Conservation (phyloP, 2,797 vertebrate genomes). For the Xyrichtys novacula region DNA sequence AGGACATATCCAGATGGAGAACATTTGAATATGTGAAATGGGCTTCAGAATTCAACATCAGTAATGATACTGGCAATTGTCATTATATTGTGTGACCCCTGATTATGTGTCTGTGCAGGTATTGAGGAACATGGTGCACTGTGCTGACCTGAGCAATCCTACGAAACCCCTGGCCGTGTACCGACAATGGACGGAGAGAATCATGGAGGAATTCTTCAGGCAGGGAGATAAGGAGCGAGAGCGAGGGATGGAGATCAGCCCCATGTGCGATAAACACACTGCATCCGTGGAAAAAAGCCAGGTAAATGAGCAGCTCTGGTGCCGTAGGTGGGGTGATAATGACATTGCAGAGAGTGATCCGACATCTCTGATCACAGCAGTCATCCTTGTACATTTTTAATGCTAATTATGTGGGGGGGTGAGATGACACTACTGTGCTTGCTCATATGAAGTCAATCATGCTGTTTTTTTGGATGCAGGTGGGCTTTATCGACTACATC, state of each 20-base stretch:
- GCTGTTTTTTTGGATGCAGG: slow-evolving; percentile 76
- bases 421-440: slow-evolving; percentile 51
- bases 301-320: slow-evolving; percentile 75
- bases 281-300: slow-evolving; percentile 96
- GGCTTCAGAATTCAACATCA: background rate
- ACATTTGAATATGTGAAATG: too few species aligned
- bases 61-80: background rate
- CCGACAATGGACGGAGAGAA: slow-evolving; percentile 95
- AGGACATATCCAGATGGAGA: too few species aligned
- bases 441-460: slow-evolving; percentile 27
- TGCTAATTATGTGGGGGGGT: slow-evolving; percentile 46
- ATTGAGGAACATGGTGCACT: slow-evolving; percentile 96
- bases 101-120: slow-evolving; percentile 64
- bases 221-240: slow-evolving; percentile 95
- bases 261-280: slow-evolving; percentile 97
- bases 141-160: slow-evolving; percentile 96
- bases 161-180: slow-evolving; percentile 94
- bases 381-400: slow-evolving; percentile 70
- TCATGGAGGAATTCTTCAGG: slow-evolving; percentile 97
- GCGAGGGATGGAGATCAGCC: slow-evolving; percentile 96
- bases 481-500: slow-evolving; percentile 97
- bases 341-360: slow-evolving; percentile 48
- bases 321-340: slow-evolving; percentile 51
- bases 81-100: slow-evolving; percentile 4
- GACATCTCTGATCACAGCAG: slow-evolving; percentile 65